A percentile compares a stretch with the other conserved stretches of the same genome.
Conservation (phyloP, 2,888 invertebrate genomes). For the Teleiodes luculella region DNA sequence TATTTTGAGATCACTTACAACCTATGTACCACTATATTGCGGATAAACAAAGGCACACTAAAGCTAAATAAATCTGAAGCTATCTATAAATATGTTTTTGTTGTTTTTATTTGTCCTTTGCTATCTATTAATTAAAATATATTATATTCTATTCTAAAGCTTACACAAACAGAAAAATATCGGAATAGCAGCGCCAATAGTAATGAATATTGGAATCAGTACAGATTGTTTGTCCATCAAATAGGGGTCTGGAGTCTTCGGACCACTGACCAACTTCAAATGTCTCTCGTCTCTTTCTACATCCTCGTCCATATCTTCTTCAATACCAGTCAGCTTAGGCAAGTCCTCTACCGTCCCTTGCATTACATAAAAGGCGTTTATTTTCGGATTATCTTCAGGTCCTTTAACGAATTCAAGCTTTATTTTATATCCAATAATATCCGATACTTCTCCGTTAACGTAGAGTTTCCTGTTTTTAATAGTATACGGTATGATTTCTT, state of each 20-base stretch:
- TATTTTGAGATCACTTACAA: too few species aligned
- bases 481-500: conserved; percentile 93
- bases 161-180: conserved; percentile 96
- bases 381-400: conserved; percentile 97
- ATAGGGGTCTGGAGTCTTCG: conserved; percentile 95
- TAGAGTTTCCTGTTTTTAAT: conserved; percentile 89
- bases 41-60: too few species aligned
- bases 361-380: conserved; percentile 95
- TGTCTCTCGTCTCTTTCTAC: too few species aligned
- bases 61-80: too few species aligned
- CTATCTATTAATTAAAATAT: too few species aligned
- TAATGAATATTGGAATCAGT: conserved; percentile 94
- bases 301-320: too few species aligned
- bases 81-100: too few species aligned
- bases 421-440: conserved; percentile 88
- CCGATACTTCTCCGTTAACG: conserved; percentile 91
- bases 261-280: conserved; percentile 88
- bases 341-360: conserved; percentile 90
- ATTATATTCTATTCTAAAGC: conserved; percentile 84
- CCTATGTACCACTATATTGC: too few species aligned
- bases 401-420: conserved; percentile 95
- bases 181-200: conserved; percentile 96
- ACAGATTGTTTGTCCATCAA: conserved; percentile 90
- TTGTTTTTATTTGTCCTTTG: too few species aligned
- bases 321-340: too few species aligned